A percentile compares a stretch with the other conserved stretches of the same genome.
These are phyloP conservation scores for Malurus cyaneus DNA, from an alignment of 2,113 vertebrate species.

Conservation along the genomic window DNA sequence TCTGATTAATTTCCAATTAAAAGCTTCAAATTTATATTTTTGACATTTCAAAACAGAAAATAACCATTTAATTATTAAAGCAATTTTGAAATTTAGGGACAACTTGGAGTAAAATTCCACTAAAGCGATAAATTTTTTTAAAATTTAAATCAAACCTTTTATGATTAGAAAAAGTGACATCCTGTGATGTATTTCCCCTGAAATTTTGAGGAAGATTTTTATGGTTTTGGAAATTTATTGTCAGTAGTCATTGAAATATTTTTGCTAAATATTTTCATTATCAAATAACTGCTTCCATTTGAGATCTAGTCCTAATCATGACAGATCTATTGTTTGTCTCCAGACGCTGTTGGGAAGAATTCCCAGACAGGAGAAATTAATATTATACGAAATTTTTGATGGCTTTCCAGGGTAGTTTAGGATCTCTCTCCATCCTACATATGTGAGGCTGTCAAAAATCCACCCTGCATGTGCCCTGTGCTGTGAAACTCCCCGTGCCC, in stretches of 20 bases:
- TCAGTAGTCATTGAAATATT: neutral
- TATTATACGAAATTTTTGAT: neutral
- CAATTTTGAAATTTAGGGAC: neutral
- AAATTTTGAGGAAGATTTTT: neutral
- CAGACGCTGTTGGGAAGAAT: neutral
- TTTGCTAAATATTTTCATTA: neutral
- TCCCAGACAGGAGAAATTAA: neutral
- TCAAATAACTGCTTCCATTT: neutral
- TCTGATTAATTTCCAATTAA: conserved; percentile 27
- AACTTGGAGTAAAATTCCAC: neutral
- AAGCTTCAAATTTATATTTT: neutral
- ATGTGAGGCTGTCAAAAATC: neutral
- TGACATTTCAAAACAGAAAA: neutral
- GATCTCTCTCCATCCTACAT: neutral
- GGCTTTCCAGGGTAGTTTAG: neutral
- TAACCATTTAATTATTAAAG: neutral
- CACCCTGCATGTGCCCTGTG: rapidly evolving
- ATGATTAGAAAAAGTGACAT: neutral
- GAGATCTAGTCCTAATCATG: neutral
- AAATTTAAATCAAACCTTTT: neutral
- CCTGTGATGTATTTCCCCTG: neutral
- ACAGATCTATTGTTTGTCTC: neutral
- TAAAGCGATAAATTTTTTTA: neutral
- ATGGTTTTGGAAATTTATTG: neutral
- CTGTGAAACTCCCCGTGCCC: neutral